Base-by-base conservation (phyloP, 2,113 vertebrate genomes). In the Xyrauchen texanus region DNA sequence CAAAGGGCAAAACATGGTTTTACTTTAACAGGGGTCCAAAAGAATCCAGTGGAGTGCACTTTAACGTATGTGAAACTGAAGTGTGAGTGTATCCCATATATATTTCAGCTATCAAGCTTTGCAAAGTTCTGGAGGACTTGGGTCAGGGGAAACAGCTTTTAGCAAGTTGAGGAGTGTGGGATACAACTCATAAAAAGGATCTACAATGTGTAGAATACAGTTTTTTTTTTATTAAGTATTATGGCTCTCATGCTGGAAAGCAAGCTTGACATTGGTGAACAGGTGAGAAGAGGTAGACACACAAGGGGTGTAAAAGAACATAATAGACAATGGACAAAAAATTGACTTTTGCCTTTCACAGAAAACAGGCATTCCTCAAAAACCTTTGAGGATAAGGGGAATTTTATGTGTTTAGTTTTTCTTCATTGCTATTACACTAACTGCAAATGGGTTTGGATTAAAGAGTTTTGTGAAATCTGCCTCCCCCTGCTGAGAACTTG, bases 21-120 rank as follows among this genome's bases (percentile, higher is more conserved):
- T 16, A 68, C 66, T 52, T 68, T 52, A 68, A 68, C 45, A 68
- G 15, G 16, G 66, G 6, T 68, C 65, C 46, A 21, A 34, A 49
- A 46, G 65, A 68, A 46, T 46, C 8, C 13, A 46, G 3, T 2
- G 9, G 65, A 67, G 65, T 67, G 8, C 46, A 67, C 11, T 13
- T 47, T 15, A 67, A 42, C 44, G 49, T 66, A n/a, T 79, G 61
- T 66, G 52, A 13, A 34, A 34, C 21, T 34, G 21, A 34, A 34
- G 21, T 34, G 21, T 34, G 21, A 34, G 21, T 34, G 21, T 34
- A 34, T 3, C 21, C 21, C 21, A 34, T 34, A 34, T 34, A 34
- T 34, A 34, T 34, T 34, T 34, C 21, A 34, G 21, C 21, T 3
- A 3, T 34, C 21, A 34, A 34, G 21, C 21, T 34, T 34, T 34